These are phyloP conservation scores for Manacus vitellinus DNA, from an alignment of 2,113 vertebrate genomes.

Conservation along the genomic window DNA sequence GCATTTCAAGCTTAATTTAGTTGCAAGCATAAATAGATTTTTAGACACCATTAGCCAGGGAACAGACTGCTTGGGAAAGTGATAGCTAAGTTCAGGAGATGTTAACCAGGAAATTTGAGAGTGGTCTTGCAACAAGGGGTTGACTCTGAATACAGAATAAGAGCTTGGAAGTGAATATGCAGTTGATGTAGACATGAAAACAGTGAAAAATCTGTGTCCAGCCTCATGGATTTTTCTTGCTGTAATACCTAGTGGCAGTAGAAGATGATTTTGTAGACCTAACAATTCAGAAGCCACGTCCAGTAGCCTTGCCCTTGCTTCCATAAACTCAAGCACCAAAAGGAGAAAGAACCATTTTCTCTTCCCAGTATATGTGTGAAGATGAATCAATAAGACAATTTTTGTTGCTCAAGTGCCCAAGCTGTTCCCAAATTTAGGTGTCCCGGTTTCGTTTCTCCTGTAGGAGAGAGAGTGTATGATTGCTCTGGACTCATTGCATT, in stretches of 20 bases:
- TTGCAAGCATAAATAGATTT: background rate
- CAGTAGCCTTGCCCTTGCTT: background rate
- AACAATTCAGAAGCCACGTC: background rate
- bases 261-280: background rate
- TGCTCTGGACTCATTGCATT: background rate
- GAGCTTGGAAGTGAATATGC: background rate
- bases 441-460: background rate
- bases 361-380: background rate
- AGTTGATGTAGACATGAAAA: background rate
- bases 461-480: background rate
- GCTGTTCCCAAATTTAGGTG: background rate
- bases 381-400: background rate
- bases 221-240: background rate
- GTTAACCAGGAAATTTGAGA: background rate
- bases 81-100: constrained; percentile 6
- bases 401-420: background rate
- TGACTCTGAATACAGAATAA: background rate
- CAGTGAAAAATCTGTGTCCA: background rate
- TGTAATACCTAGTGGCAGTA: background rate
- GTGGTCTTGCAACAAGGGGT: background rate
- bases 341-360: background rate
- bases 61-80: background rate
- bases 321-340: background rate
- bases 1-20: background rate
- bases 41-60: background rate